Percentiles rank a stretch among this genome's conserved stretches.
Evolutionary conservation across 1,140 invertebrate genomes (phyloP).

Genomic region (Trichonephila clavipes): DNA sequence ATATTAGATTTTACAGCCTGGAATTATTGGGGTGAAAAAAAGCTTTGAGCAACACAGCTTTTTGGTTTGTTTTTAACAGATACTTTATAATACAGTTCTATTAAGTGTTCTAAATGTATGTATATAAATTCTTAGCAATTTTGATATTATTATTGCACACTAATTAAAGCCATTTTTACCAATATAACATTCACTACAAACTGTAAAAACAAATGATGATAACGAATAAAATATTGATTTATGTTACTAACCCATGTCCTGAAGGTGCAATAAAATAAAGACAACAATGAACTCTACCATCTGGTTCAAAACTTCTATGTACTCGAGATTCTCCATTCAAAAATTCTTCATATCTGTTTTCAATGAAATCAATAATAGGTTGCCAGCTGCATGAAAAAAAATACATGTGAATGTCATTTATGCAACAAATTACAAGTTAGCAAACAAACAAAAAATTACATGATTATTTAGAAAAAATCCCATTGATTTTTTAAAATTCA

Average conservation of each 20-base stretch:
- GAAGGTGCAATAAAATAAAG: slow-evolving; percentile 99
- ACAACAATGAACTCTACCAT: slow-evolving; percentile 96
- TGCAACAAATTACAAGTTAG: background rate
- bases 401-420: background rate
- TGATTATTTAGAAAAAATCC: no score
- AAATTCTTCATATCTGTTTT: slow-evolving; percentile 97
- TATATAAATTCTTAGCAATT: background rate
- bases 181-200: slow-evolving; percentile 81
- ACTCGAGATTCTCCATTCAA: slow-evolving; percentile 95
- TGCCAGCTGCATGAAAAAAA: slow-evolving; percentile 86
- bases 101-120: no score
- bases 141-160: no score
- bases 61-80: no score
- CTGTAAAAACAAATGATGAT: slow-evolving; percentile 83
- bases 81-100: no score
- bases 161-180: no score
- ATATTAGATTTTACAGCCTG: no score
- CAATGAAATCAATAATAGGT: slow-evolving; percentile 98
- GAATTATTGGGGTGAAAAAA: no score
- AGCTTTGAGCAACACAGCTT: no score
- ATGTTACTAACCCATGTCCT: slow-evolving; percentile 82
- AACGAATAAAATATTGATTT: background rate
- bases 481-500: no score
- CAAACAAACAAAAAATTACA: background rate
- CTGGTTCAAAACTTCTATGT: slow-evolving; percentile 85